Percentiles rank a stretch among this genome's conserved stretches.
Evolutionary conservation across 2,888 invertebrate genomes (phyloP).

Genomic region (Ceratothoa steindachneri): DNA sequence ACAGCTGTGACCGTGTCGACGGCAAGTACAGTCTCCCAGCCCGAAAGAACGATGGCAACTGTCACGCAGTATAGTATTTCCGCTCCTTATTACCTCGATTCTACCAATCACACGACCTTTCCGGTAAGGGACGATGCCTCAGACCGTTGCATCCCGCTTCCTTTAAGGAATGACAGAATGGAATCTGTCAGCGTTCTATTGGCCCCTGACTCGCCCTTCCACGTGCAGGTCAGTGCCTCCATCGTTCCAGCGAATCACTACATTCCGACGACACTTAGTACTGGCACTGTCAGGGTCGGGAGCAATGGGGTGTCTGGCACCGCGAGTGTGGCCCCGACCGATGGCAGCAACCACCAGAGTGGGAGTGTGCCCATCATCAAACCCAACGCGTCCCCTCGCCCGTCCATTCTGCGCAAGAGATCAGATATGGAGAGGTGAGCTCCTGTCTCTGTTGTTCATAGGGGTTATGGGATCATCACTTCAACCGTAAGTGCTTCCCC

Average conservation of each 20-base stretch:
- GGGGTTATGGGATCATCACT: too few species aligned
- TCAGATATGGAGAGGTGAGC: slow-evolving; percentile 68
- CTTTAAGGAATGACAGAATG: too few species aligned
- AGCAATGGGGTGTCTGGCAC: slow-evolving; percentile 7
- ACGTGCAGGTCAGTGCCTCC: background rate
- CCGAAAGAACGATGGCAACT: slow-evolving; percentile 31
- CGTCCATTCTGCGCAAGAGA: slow-evolving; percentile 80
- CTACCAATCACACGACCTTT: slow-evolving; percentile 21
- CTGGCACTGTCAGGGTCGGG: background rate
- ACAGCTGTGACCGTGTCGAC: slow-evolving; percentile 31
- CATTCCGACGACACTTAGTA: background rate
- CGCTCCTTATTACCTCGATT: slow-evolving; percentile 34
- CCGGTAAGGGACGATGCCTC: slow-evolving; percentile 32
- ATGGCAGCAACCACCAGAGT: slow-evolving; percentile 2
- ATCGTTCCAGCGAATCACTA: background rate
- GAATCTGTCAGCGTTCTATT: too few species aligned
- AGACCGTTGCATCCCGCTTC: too few species aligned
- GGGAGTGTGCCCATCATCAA: slow-evolving; percentile 47
- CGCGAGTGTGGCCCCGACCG: background rate
- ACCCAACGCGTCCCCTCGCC: slow-evolving; percentile 65
- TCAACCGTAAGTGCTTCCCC: too few species aligned
- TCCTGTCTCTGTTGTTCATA: too few species aligned
- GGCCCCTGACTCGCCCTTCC: too few species aligned
- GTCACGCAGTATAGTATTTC: slow-evolving; percentile 36
- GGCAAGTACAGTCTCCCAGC: slow-evolving; percentile 21